Conservation (phyloP, 2,113 vertebrate species). For the Eolophus roseicapilla region DNA sequence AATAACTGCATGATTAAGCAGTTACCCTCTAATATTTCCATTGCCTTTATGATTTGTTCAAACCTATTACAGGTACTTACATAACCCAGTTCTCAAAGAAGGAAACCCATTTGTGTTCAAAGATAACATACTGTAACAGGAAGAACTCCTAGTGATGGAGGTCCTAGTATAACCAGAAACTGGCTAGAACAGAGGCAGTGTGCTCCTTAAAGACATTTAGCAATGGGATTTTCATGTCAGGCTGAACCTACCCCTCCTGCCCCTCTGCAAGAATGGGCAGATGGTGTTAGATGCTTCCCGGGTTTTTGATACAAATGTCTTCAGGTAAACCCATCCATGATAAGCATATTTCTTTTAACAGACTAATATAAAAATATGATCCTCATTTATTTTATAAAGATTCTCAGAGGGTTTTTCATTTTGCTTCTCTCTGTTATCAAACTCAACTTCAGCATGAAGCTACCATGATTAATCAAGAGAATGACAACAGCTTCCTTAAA, state of each 20-base stretch:
- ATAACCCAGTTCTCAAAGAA: not conserved
- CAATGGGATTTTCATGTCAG: not conserved
- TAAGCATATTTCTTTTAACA: not conserved
- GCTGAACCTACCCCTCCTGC: not conserved
- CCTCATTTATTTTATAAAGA: not conserved
- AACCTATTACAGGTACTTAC: not conserved
- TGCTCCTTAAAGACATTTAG: not conserved
- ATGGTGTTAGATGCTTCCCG: not conserved
- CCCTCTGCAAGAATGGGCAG: not conserved
- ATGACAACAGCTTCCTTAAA: not conserved
- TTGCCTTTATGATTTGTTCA: constrained; percentile 1
- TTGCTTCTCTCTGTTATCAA: not conserved
- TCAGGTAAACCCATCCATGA: not conserved
- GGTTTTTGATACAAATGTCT: not conserved
- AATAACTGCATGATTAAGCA: constrained; percentile 11
- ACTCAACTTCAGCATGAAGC: not conserved
- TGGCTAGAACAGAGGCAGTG: not conserved
- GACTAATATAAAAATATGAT: not conserved
- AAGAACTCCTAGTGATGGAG: not conserved
- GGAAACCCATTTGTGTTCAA: not conserved
- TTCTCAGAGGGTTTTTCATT: not conserved
- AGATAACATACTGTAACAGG: not conserved
- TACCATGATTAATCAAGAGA: not conserved
- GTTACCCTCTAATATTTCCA: not conserved
- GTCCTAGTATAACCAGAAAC: not conserved